Conservation (phyloP, 2,797 vertebrate species). For the Tarsius wallacei region DNA sequence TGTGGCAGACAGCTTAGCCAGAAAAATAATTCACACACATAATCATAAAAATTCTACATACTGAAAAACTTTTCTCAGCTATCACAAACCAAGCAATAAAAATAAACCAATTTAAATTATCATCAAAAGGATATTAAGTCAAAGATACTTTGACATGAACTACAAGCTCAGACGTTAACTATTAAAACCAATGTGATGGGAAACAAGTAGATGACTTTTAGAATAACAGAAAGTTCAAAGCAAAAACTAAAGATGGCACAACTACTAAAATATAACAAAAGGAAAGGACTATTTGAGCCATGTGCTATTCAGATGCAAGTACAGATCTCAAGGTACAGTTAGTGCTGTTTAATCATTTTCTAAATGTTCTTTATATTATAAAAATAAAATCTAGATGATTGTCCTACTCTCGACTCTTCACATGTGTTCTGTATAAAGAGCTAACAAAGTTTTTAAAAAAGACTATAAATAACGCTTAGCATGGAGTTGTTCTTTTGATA, state of each 20-base stretch:
- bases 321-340: constrained; percentile 25
- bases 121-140: constrained; percentile 54
- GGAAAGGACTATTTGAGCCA: not conserved
- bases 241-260: constrained; percentile 52
- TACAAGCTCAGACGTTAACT: constrained; percentile 26
- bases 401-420: constrained; percentile 70
- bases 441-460: not conserved
- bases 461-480: constrained; percentile 27
- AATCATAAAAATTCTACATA: constrained; percentile 42
- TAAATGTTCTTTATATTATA: constrained; percentile 50
- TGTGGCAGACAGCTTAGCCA: constrained; percentile 33
- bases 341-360: constrained; percentile 56
- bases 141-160: constrained; percentile 62
- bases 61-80: not conserved
- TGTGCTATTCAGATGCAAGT: constrained; percentile 39
- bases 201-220: constrained; percentile 33
- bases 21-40: constrained; percentile 53
- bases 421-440: constrained; percentile 10
- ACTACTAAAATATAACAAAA: constrained; percentile 38
- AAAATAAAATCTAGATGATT: constrained; percentile 76
- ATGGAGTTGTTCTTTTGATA: constrained; percentile 61
- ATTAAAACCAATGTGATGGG: constrained; percentile 23
- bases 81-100: constrained; percentile 41
- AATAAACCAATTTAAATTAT: constrained; percentile 47
- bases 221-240: constrained; percentile 49